A percentile compares a stretch with the other conserved stretches of the same genome.
These are phyloP conservation scores for Drosophila novamexicana DNA, from an alignment of 1,140 invertebrate genomes.

Conservation along the genomic window DNA sequence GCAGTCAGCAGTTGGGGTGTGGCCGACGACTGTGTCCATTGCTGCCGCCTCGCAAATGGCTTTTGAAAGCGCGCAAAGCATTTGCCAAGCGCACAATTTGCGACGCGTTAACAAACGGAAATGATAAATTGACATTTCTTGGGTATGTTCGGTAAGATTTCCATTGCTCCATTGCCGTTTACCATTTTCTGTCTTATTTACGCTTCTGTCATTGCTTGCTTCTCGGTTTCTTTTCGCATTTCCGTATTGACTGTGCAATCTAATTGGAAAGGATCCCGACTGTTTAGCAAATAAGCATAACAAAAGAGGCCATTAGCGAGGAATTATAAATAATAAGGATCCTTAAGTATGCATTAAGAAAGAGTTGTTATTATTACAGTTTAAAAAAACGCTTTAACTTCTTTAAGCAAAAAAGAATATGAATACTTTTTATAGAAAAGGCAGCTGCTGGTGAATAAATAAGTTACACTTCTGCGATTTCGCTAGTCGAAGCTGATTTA, in stretches of 20 bases:
- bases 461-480: too few species aligned
- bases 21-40: constrained; percentile 19
- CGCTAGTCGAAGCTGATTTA: too few species aligned
- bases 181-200: constrained; percentile 41
- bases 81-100: constrained; percentile 65
- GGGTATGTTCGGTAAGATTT: constrained; percentile 40
- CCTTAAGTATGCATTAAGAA: neutral
- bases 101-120: constrained; percentile 63
- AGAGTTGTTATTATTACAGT: too few species aligned
- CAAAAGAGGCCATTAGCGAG: constrained; percentile 32
- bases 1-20: constrained; percentile 6
- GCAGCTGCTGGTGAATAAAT: too few species aligned
- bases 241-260: constrained; percentile 39
- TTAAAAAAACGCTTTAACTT: too few species aligned
- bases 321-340: constrained; percentile 5
- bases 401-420: too few species aligned
- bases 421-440: too few species aligned
- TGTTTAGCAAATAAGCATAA: constrained; percentile 18
- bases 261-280: constrained; percentile 7
- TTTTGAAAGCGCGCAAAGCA: constrained; percentile 64
- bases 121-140: constrained; percentile 79
- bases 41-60: constrained; percentile 54
- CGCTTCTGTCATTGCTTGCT: constrained; percentile 39
- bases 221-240: constrained; percentile 38
- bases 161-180: constrained; percentile 45